Conservation (phyloP, 2,797 vertebrate genomes). For the Bovichtus variegatus region DNA sequence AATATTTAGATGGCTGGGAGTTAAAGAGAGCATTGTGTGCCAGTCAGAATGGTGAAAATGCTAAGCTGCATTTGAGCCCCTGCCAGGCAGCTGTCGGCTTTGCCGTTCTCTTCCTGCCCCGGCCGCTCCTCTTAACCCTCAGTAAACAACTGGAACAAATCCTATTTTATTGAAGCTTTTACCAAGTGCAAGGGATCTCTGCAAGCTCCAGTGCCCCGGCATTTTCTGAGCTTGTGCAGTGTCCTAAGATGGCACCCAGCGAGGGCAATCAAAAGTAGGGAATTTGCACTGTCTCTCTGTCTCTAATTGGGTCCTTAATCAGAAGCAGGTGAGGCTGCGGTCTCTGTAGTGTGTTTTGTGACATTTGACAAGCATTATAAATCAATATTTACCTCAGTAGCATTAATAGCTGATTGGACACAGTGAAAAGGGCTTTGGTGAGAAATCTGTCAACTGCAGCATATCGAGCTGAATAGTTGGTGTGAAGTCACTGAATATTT, state of each 20-base stretch:
- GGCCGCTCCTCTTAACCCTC: conserved; percentile 83
- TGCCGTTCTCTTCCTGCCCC: conserved; percentile 82
- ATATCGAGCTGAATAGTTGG: conserved; percentile 20
- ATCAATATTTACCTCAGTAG: conserved; percentile 56
- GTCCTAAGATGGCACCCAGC: conserved; percentile 77
- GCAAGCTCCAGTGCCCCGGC: conserved; percentile 76
- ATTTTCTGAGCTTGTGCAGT: conserved; percentile 72
- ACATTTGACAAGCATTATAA: conserved; percentile 40
- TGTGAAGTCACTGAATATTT: conserved; percentile 43
- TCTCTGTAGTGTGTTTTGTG: conserved; percentile 38
- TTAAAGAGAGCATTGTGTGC: conserved; percentile 86
- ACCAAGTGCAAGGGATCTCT: conserved; percentile 81
- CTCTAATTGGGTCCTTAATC: conserved; percentile 76
- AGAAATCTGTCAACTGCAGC: conserved; percentile 48
- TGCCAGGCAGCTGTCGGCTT: conserved; percentile 88
- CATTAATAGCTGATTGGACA: conserved; percentile 49
- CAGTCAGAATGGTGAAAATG: conserved; percentile 84
- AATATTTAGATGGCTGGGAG: conserved; percentile 84
- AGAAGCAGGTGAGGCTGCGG: conserved; percentile 61
- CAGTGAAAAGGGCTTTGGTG: conserved; percentile 38
- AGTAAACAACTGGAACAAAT: conserved; percentile 89
- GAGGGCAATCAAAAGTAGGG: conserved; percentile 56
- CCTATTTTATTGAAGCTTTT: conserved; percentile 87
- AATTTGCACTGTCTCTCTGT: conserved; percentile 60
- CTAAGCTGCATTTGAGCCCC: conserved; percentile 86